Conservation (phyloP, 2,113 vertebrate species). For the Scopus umbretta region DNA sequence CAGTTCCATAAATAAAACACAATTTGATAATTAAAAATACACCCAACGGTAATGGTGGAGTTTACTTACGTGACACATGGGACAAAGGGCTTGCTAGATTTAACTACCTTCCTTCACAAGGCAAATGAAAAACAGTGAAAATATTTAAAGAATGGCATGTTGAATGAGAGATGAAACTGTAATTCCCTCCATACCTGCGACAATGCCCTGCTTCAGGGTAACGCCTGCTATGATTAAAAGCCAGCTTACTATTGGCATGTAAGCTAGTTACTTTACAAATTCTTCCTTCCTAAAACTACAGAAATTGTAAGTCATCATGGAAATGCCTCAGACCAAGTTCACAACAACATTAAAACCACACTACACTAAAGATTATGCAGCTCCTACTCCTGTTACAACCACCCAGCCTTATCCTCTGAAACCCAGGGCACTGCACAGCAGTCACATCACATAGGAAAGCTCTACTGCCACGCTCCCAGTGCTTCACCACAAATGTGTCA, state of each 20-base stretch:
- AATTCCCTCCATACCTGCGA: background rate
- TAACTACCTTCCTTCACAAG: background rate
- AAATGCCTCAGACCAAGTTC: rapidly evolving
- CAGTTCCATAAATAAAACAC: background rate
- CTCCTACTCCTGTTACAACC: background rate
- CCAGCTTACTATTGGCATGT: background rate
- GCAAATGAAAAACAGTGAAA: background rate
- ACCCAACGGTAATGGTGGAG: background rate
- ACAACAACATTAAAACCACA: background rate
- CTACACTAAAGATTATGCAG: rapidly evolving
- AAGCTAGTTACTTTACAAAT: background rate
- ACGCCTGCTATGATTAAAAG: rapidly evolving
- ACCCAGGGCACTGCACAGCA: background rate
- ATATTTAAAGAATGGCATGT: background rate
- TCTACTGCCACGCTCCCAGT: rapidly evolving
- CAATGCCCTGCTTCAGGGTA: background rate
- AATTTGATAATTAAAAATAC: background rate
- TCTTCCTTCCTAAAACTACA: background rate
- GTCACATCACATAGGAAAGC: background rate
- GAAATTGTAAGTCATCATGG: background rate
- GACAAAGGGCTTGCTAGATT: background rate
- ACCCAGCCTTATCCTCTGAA: background rate
- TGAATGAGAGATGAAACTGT: background rate
- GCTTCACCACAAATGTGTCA: rapidly evolving
- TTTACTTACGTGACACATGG: background rate